Conservation (phyloP, 2,888 invertebrate species). For the Pocota personata region DNA sequence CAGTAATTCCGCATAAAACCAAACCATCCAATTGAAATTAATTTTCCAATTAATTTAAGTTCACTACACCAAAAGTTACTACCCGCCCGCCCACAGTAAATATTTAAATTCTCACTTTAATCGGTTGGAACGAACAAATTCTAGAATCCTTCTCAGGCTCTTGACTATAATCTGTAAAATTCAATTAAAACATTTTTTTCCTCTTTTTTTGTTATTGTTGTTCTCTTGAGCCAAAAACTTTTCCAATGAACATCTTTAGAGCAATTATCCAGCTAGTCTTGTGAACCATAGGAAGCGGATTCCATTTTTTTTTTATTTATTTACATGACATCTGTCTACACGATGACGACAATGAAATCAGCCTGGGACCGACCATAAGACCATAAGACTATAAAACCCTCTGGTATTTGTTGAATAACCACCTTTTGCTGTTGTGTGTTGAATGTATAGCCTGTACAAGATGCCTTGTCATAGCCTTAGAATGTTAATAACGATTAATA, state of each 20-base stretch:
- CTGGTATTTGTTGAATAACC: conserved; percentile 29
- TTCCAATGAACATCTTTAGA: conserved; percentile 25
- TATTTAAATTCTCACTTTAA: conserved; percentile 42
- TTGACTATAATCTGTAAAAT: conserved; percentile 19
- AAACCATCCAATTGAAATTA: conserved; percentile 45
- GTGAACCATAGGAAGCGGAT: not conserved
- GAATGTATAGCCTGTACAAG: not conserved
- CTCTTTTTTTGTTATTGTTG: not conserved
- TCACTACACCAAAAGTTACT: conserved; percentile 28
- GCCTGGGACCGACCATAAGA: conserved; percentile 4
- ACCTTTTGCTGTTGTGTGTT: conserved; percentile 22
- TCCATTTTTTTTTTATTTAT: conserved; percentile 6
- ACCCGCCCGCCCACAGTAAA: not conserved
- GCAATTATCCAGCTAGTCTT: conserved; percentile 30
- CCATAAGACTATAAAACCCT: conserved; percentile 35
- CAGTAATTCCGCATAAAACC: conserved; percentile 16
- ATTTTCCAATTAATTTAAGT: conserved; percentile 55
- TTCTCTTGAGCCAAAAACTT: conserved; percentile 1
- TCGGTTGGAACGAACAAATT: not conserved
- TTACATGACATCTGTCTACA: conserved; percentile 40
- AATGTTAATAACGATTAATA: conserved; percentile 57
- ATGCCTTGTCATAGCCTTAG: conserved; percentile 12
- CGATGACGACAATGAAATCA: conserved; percentile 24
- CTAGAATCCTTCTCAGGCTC: not conserved
- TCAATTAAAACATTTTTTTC: conserved; percentile 30